Evolutionary conservation across 2,797 vertebrate genomes (phyloP).

Genomic region (Pangasius djambal): DNA sequence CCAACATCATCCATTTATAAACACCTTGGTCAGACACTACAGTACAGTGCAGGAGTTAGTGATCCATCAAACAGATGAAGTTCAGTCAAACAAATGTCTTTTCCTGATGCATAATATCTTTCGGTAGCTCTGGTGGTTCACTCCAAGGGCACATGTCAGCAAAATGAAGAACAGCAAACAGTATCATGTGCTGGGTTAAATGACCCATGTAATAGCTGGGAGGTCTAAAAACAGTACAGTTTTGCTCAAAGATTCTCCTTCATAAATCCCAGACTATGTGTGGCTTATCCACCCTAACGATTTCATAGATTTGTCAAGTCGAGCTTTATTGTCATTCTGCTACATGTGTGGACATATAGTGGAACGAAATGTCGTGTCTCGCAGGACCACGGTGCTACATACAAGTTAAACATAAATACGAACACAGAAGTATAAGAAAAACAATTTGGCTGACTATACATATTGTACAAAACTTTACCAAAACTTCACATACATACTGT

Average conservation of each 20-base stretch:
- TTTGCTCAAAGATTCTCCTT: slow-evolving; percentile 8
- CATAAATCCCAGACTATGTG: slow-evolving; percentile 5
- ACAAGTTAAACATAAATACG: no score
- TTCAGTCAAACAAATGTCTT: slow-evolving; percentile 25
- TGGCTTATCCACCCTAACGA: slow-evolving; percentile 12
- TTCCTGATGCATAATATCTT: slow-evolving; percentile 27
- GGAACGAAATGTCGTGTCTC: no score
- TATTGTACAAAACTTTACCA: no score
- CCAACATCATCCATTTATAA: neutral
- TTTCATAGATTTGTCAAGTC: slow-evolving; percentile 3
- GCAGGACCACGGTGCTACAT: no score
- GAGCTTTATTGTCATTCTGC: no score
- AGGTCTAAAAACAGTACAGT: slow-evolving; percentile 55
- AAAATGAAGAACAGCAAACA: slow-evolving; percentile 63
- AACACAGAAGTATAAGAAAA: no score
- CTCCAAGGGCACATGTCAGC: slow-evolving; percentile 60
- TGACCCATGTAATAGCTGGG: slow-evolving; percentile 64
- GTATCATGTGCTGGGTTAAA: slow-evolving; percentile 58
- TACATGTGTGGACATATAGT: no score
- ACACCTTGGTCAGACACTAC: neutral
- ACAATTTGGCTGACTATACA: no score
- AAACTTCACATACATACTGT: no score
- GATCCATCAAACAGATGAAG: slow-evolving; percentile 20
- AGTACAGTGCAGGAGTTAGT: slow-evolving; percentile 13
- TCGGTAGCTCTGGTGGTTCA: slow-evolving; percentile 57